Conservation (phyloP, 2,797 vertebrate genomes). For the Xenops minutus region DNA sequence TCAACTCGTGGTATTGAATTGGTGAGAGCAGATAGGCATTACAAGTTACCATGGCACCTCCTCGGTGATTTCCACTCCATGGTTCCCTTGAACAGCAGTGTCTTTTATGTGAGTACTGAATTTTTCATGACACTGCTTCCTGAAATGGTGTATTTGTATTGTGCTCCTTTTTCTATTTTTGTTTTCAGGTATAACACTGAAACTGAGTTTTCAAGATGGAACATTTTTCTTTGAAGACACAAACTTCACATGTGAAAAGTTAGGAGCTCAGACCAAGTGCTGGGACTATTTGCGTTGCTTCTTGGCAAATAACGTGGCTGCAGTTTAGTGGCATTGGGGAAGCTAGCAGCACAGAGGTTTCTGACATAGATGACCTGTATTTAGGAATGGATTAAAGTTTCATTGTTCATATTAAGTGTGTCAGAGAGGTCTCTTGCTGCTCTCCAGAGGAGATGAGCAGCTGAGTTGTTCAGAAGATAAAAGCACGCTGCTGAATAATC, state of each 20-base stretch:
- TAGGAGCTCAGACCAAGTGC: not conserved
- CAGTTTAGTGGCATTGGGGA: fast-evolving
- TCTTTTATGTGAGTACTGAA: not conserved
- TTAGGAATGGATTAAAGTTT: not conserved
- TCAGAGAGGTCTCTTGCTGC: not conserved
- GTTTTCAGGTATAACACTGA: not conserved
- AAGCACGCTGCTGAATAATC: not conserved
- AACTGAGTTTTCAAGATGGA: not conserved
- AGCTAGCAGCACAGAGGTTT: not conserved
- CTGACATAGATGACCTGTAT: not conserved
- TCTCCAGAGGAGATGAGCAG: not conserved
- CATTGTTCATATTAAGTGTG: not conserved
- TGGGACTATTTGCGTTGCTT: not conserved
- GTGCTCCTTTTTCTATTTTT: not conserved
- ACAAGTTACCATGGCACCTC: conserved; percentile 19
- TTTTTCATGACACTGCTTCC: not conserved
- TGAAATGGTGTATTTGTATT: not conserved
- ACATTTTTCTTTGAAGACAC: not conserved
- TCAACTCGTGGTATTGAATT: not conserved
- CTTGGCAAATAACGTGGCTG: not conserved
- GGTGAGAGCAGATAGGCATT: not conserved
- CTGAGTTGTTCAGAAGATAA: not conserved
- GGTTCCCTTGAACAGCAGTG: not conserved
- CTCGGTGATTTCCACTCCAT: not conserved
- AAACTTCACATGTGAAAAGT: not conserved